A percentile compares a stretch with the other conserved stretches of the same genome.
These are phyloP conservation scores for Luidia sarsii DNA, from an alignment of 53 echinoderm and acorn worm species.

Conservation along the genomic window DNA sequence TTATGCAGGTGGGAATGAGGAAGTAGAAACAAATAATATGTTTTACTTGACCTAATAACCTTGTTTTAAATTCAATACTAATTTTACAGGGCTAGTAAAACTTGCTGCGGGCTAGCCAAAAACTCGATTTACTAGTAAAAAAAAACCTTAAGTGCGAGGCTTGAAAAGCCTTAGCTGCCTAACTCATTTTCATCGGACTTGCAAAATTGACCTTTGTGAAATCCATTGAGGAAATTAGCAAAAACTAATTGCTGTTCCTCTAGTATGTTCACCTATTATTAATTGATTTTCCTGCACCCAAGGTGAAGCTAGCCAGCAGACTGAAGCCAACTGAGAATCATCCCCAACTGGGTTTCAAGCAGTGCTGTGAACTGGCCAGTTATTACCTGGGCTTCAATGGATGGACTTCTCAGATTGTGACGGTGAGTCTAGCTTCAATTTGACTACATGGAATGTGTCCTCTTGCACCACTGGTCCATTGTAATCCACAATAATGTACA, in stretches of 20 bases:
- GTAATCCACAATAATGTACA: neutral
- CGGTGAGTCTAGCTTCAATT: constrained; percentile 34
- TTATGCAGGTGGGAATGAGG: no score
- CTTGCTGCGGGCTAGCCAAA: no score
- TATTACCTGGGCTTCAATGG: constrained; percentile 72
- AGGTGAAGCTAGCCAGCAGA: constrained; percentile 49
- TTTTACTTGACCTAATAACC: no score
- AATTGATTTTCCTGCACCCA: constrained; percentile 1
- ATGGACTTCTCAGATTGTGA: constrained; percentile 49
- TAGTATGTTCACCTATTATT: neutral
- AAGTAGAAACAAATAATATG: no score
- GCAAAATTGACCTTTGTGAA: neutral
- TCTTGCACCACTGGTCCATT: neutral
- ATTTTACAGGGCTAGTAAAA: no score
- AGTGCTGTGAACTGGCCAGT: constrained; percentile 64
- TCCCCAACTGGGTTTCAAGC: constrained; percentile 23
- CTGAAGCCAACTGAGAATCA: constrained; percentile 6
- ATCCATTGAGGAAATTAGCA: neutral
- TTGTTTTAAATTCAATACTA: no score
- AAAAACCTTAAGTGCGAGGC: no score
- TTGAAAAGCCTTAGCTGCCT: neutral
- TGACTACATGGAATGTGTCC: neutral
- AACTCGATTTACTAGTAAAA: no score
- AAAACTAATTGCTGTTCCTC: neutral
- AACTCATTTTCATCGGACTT: neutral